phyloP scores from a whole-genome alignment of 2,797 vertebrate genomes.

The Enteromius fasciolatus region DNA sequence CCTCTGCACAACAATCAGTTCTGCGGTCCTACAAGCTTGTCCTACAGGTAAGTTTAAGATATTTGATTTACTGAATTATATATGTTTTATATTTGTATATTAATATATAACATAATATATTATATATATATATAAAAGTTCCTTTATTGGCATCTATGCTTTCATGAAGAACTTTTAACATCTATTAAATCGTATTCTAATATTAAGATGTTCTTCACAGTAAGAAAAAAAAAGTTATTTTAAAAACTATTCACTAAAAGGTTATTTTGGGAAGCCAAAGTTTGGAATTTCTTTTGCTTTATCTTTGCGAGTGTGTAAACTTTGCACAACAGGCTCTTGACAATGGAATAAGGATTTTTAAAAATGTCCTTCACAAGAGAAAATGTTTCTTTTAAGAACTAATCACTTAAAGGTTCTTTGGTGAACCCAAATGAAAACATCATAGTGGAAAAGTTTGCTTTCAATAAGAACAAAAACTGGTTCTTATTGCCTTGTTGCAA shows the following conservation, averaged over 20 bases:
- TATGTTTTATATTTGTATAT: neutral
- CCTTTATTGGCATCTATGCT: neutral
- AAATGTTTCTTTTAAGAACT: neutral
- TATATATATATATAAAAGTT: neutral
- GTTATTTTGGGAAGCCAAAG: neutral
- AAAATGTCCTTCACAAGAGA: neutral
- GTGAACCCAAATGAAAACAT: neutral
- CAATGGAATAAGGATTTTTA: neutral
- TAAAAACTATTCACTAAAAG: neutral
- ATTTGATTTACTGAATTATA: neutral
- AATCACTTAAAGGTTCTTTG: neutral
- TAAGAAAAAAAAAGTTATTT: neutral
- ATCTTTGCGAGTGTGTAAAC: neutral
- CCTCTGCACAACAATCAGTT: neutral
- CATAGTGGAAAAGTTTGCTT: neutral
- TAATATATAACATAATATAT: no score
- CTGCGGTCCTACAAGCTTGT: conserved; percentile 21
- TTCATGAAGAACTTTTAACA: neutral
- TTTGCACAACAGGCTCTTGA: neutral
- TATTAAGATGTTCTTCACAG: neutral
- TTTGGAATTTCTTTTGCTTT: neutral
- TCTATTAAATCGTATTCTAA: neutral
- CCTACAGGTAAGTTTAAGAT: conserved; percentile 44
- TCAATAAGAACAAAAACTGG: neutral
- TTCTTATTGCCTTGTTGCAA: neutral